Evolutionary conservation across 2,113 vertebrate species (phyloP).

Genomic region (Lepus timidus): DNA sequence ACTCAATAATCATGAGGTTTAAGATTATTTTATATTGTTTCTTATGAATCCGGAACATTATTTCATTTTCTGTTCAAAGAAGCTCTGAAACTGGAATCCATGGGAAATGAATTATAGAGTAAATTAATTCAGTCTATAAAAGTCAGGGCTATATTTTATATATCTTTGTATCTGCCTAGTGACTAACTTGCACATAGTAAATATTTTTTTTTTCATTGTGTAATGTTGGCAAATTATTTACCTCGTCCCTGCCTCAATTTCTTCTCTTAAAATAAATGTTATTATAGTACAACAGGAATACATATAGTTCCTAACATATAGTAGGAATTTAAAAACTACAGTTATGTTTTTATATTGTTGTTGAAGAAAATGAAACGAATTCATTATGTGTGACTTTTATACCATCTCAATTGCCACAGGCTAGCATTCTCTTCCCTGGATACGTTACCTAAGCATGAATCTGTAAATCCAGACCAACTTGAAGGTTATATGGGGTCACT

Average conservation of each 20-base stretch:
- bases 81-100: background rate
- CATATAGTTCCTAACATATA: background rate
- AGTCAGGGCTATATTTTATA: background rate
- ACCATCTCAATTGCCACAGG: background rate
- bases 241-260: background rate
- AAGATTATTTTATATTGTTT: background rate
- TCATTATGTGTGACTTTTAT: background rate
- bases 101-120: background rate
- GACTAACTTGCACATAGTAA: background rate
- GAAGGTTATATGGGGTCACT: background rate
- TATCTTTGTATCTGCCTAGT: background rate
- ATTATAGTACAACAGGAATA: constrained; percentile 20
- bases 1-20: background rate
- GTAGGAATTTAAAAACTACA: background rate
- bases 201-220: background rate
- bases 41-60: background rate
- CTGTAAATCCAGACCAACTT: constrained; percentile 33
- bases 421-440: background rate
- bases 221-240: background rate
- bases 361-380: constrained; percentile 23
- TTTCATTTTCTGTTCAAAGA: background rate
- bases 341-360: background rate
- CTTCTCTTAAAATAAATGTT: constrained; percentile 5
- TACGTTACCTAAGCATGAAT: background rate
- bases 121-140: constrained; percentile 18